Conservation (phyloP, 2,888 invertebrate species). For the Cryptocephalus primarius region DNA sequence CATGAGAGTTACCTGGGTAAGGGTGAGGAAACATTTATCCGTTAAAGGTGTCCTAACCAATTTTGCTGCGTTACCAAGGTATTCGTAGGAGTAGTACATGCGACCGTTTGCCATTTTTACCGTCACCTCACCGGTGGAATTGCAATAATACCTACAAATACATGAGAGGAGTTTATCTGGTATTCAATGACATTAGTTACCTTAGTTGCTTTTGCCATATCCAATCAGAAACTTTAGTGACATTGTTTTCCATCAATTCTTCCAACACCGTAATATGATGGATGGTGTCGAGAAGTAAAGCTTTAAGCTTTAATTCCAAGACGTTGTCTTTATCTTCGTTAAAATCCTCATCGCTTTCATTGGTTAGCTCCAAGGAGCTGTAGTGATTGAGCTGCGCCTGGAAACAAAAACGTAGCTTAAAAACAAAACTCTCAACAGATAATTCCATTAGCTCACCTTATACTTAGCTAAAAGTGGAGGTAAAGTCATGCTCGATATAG, state of each 20-base stretch:
- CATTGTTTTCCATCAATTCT: conserved; percentile 58
- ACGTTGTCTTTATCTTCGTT: conserved; percentile 22
- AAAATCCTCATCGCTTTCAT: conserved; percentile 1
- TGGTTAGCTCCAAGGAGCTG: conserved; percentile 35
- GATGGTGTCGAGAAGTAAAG: conserved; percentile 85
- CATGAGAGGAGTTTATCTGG: no score
- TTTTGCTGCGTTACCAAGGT: conserved; percentile 92
- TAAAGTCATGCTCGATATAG: conserved; percentile 57
- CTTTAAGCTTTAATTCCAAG: conserved; percentile 72
- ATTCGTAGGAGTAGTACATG: conserved; percentile 95
- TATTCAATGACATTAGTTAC: no score
- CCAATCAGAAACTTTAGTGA: conserved; percentile 68
- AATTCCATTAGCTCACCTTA: conserved; percentile 28
- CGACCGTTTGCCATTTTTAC: conserved; percentile 88
- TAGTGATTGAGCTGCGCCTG: conserved; percentile 41
- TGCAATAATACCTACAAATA: conserved; percentile 54
- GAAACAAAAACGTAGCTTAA: conserved; percentile 11
- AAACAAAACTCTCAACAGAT: background rate
- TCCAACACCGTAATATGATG: conserved; percentile 80
- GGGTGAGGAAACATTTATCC: conserved; percentile 93
- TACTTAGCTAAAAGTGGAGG: conserved; percentile 40
- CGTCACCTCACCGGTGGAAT: conserved; percentile 49
- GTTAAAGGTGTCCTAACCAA: conserved; percentile 93
- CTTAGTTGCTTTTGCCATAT: conserved; percentile 91
- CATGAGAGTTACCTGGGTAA: conserved; percentile 63